Evolutionary conservation across 2,797 vertebrate species (phyloP), one percentile per base, ranked within the genome.

Genomic region (Onychomys torridus): DNA sequence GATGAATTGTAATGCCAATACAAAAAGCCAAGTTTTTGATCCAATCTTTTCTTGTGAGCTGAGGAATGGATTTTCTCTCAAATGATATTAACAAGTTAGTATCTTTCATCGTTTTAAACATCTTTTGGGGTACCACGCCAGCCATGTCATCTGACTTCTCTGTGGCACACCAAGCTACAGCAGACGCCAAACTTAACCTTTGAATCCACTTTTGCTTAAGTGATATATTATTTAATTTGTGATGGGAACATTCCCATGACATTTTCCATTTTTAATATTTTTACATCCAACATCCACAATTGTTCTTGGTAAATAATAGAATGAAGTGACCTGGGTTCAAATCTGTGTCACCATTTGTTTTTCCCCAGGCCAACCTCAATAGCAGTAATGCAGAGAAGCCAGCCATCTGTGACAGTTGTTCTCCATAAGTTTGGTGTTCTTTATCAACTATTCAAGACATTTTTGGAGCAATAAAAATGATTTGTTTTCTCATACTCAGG

Each of bases 1-100:
- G 65, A 91, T 88, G 93, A 92, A 93, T 95, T 96, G 91, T 52
- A 95, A 91, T 88, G 92, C 92, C 94, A 97, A 93, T 90, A 43
- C 93, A 89, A 90, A 96, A 95, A 91, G 91, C 87, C 89, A 96
- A 95, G 90, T 90, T 92, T 96, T 95, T 93, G 43, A 95, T 94
- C 86, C 76, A 93, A 57, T 91, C 59, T 93, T 96, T 97, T 85
- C 91, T 85, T 92, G 93, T 46, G 65, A 95, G 55, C 52, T 67
- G 61, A 96, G 78, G 95, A 69, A 88, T 34, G 17, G 52, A 92
- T 95, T 96, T 96, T 94, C 37, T 94, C 85, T 95, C 32, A 78
- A 79, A 95, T 55, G 69, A 49, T 90, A 89, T 96, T 97, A 96
- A 83, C 89, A 96, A 91, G 37, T 89, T 94, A 63, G 40, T 95